Conservation (phyloP, 2,888 invertebrate species). For the Lasioglossum marginatum region DNA sequence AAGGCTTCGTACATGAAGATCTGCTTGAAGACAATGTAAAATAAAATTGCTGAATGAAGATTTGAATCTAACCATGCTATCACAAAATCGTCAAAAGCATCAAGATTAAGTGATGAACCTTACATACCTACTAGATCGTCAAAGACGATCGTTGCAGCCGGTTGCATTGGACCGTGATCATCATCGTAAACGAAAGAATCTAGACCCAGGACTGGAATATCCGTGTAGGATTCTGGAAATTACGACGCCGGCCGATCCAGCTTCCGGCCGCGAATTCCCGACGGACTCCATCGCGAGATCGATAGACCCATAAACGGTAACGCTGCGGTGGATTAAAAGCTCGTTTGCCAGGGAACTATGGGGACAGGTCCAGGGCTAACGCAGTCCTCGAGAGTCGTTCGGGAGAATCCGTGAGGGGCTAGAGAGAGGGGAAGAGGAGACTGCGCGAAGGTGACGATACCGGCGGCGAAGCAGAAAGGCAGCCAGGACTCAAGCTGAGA, state of each 20-base stretch:
- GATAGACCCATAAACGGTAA: slow-evolving; percentile 23
- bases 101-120: not conserved
- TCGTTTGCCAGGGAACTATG: slow-evolving; percentile 31
- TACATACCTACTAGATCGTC: not conserved
- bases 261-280: not conserved
- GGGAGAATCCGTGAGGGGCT: not conserved
- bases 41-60: not conserved
- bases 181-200: not conserved
- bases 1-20: not conserved
- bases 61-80: not conserved
- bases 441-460: slow-evolving; percentile 55
- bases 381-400: slow-evolving; percentile 7
- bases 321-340: slow-evolving; percentile 34
- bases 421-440: slow-evolving; percentile 2
- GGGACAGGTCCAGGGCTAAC: not conserved
- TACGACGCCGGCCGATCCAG: not conserved
- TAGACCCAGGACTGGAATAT: not conserved
- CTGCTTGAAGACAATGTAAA: not conserved
- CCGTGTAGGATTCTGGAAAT: not conserved
- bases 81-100: not conserved
- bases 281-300: slow-evolving; percentile 5
- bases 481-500: slow-evolving; percentile 77
- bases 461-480: slow-evolving; percentile 30
- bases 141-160: not conserved
- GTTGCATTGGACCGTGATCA: not conserved